Base-by-base conservation (phyloP, 2,113 vertebrate genomes). In the Python bivittatus region DNA sequence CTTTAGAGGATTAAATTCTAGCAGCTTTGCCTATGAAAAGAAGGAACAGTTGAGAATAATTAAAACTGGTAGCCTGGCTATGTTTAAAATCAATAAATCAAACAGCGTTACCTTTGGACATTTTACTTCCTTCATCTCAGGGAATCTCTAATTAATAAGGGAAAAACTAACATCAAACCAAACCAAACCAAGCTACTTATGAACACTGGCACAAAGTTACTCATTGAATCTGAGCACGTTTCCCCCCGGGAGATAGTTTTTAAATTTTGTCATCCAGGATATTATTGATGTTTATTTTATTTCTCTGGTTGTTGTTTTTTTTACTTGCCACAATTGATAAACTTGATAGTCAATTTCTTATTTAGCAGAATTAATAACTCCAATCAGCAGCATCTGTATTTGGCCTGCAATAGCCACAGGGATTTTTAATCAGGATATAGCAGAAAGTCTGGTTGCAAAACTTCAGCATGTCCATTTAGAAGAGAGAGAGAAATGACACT, bases 1-100 rank as follows among this genome's bases (percentile, higher is more conserved):
- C 93, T 98, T 97, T 94, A 99, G 97, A 89, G 99, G 99, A 95
- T 97, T 98, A 96, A 99, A 99, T 95, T 99, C 99, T 93, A 99
- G 99, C 96, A 99, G 97, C 97, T 99, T 99, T 93, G 99, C 99
- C 99, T 99, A 95, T 94, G 88, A 89, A 94, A 95, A 94, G 97
- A 97, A 95, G 84, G 57, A 94, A 91, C 93, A 88, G 83, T 94
- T 91, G 97, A 93, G 92, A 95, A 94, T 54, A 93, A 95, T 94
- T 96, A 95, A 15, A 42, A 94, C 94, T 95, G 79, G 93, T 92
- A 93, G 92, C 95, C 92, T 95, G 91, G 94, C 92, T 94, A 91
- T 92, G 89, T 91, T 96, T 91, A 95, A 84, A 95, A 88, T 94
- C 92, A 93, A 95, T 93, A 94, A 94, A 96, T 95, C 94, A 96